Base-by-base conservation (phyloP, 92 coral and sea anemone species). In the Bergia sp. region DNA sequence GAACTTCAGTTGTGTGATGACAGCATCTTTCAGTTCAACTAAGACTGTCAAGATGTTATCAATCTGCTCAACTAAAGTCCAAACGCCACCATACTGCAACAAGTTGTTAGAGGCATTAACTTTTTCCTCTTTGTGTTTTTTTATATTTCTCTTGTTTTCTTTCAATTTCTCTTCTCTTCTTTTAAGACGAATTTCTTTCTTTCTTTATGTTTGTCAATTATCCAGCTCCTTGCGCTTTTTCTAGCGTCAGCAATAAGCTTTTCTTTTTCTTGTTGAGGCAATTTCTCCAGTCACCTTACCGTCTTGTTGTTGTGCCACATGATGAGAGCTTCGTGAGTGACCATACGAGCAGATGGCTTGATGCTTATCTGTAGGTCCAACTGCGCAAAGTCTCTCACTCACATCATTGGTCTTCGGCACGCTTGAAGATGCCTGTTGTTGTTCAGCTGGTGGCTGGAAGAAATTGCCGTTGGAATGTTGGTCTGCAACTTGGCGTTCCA, bases 271-370 rank as follows among this genome's bases (percentile, higher is more conserved):
- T 44, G 47, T 44, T 44, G 47, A 44, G 47, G 47, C 47, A 44
- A 5, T 44, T 44, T 44, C 47, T 44, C 47, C 47, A 44, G 47
- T 5, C 47, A 44, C 47, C 47, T 44, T 44, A 44, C 47, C 47
- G 47, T 44, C 47, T 44, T 44, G 47, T 44, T 44, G 47, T 44
- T 44, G 3, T 5, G 47, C 47, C 47, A 44, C 47, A 44, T 44
- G 47, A 44, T 44, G 47, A 44, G 47, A 44, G 47, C 47, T 44
- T 44, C 89, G 73, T 86, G 89, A 64, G 89, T 75, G 79, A 86
- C 79, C 82, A 86, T 75, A 75, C 89, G 64, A 75, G 89, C 89
- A 75, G 83, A 80, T 75, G 89, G 82, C 76, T 77, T 86, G 76
- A 86, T 75, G 73, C 66, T 72, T 81, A 86, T 3, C 55, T 42